Conservation (phyloP, 2,888 invertebrate genomes). For the Drosophila anceps region DNA sequence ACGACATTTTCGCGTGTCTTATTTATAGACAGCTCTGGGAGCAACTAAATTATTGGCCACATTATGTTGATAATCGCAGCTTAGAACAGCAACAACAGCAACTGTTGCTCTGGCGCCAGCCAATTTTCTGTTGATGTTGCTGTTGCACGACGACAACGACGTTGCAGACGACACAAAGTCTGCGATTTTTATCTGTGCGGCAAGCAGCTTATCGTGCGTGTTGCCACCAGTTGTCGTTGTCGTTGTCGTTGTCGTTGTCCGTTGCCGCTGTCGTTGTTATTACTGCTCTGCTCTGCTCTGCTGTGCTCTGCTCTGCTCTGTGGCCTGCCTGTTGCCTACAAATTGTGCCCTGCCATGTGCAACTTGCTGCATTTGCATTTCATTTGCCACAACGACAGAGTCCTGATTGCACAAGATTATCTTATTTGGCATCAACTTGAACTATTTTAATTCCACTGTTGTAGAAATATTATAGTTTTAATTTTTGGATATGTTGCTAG, state of each 20-base stretch:
- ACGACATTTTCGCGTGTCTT: conserved; percentile 49
- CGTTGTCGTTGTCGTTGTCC: conserved; percentile 16
- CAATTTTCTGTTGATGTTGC: conserved; percentile 46
- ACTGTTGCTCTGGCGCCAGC: conserved; percentile 60
- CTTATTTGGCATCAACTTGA: background rate
- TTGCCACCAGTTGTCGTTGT: conserved; percentile 25
- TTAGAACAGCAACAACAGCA: conserved; percentile 30
- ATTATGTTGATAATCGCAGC: conserved; percentile 55
- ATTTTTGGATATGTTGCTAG: background rate
- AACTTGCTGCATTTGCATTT: conserved; percentile 42
- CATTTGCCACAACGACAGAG: conserved; percentile 9
- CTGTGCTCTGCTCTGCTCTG: conserved; percentile 29
- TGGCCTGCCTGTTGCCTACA: conserved; percentile 49
- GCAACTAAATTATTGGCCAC: conserved; percentile 64
- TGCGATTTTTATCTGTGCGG: conserved; percentile 81
- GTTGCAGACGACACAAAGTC: conserved; percentile 75
- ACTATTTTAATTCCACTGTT: background rate
- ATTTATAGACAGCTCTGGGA: conserved; percentile 36
- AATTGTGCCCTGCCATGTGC: conserved; percentile 58
- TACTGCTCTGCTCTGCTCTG: conserved; percentile 30
- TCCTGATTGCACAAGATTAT: background rate
- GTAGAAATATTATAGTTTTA: background rate
- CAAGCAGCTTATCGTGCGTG: conserved; percentile 54
- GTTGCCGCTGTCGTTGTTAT: conserved; percentile 18
- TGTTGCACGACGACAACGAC: conserved; percentile 49